Base-by-base conservation (phyloP, 30 jellyfish, hydroid and myxozoan genomes). In the Catostylus mosaicus region DNA sequence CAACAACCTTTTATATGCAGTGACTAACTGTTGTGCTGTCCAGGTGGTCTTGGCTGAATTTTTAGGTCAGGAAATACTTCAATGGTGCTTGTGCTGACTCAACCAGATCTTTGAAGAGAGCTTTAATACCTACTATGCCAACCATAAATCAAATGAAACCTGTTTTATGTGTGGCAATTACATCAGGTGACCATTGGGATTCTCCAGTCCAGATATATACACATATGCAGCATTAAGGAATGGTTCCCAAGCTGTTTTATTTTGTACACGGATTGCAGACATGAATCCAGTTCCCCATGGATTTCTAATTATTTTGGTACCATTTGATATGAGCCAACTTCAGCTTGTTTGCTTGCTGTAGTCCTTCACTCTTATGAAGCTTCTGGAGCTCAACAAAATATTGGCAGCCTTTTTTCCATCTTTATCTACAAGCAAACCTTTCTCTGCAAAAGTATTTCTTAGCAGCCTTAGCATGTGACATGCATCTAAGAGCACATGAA, bases 381-480 rank as follows among this genome's bases (percentile, higher is more conserved):
- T 83, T 83, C 30, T 70, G 70, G 26, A 83, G 66, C 37, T 56
- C 82, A n/a, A 31, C 90, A 57, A 83, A 31, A 47, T 40, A 83
- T 50, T 61, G 67, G 78, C 89, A 84, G 68, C 51, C 45, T 67
- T 70, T 35, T 46, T 48, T 29, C 79, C 86, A 80, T 68, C 70
- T 22, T 31, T 46, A 45, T 61, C 74, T 16, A 61, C 23, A 34
- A 61, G 12, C 40, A 61, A 20, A 10, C 74, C 38, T 61, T 61
- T 61, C 18, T 61, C 74, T 61, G 74, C 74, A 61, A 61, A 37
- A 20, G 74, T 61, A 29, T 61, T 61, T 61, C 40, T 22, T 35
- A 61, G 38, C 35, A 80, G 90, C 73, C 80, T 88, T 24, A 80
- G 85, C 97, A 88, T 88, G 76, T 80, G 97, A 74, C 97, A 88